A percentile compares a stretch with the other conserved stretches of the same genome.
Evolutionary conservation across 2,113 vertebrate genomes (phyloP).

Genomic region (Labeo rohita): DNA sequence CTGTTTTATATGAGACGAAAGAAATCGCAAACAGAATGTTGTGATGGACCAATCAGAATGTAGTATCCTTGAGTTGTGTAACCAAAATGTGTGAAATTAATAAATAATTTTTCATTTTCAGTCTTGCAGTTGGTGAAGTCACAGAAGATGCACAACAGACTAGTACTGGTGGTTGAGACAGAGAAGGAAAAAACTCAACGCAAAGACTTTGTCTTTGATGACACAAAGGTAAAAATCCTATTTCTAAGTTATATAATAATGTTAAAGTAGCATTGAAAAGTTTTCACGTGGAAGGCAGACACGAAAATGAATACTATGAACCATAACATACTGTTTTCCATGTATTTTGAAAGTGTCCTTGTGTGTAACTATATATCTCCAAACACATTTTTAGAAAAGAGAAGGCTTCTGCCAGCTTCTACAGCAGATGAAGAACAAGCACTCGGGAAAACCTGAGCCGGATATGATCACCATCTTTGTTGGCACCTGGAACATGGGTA

Average conservation of each 20-base stretch:
- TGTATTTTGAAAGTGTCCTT: background rate
- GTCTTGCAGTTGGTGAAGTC: slow-evolving; percentile 96
- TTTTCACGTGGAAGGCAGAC: background rate
- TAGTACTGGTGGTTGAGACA: slow-evolving; percentile 88
- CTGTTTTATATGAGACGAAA: background rate
- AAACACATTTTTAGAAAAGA: slow-evolving; percentile 81
- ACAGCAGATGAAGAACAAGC: slow-evolving; percentile 99
- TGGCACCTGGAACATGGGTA: slow-evolving; percentile 99
- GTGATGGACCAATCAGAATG: background rate
- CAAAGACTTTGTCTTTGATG: slow-evolving; percentile 92
- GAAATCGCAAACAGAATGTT: background rate
- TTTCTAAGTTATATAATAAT: background rate
- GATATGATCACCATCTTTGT: slow-evolving; percentile 98
- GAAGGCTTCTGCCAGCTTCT: slow-evolving; percentile 98
- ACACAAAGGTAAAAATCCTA: slow-evolving; percentile 85
- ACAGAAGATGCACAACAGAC: slow-evolving; percentile 89
- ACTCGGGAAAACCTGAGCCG: slow-evolving; percentile 92
- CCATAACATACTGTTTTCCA: background rate
- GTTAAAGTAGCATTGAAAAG: background rate
- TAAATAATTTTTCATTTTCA: slow-evolving; percentile 62
- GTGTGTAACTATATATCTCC: slow-evolving; percentile 7
- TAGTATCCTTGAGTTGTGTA: background rate
- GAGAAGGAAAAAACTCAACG: slow-evolving; percentile 91
- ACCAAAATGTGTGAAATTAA: slow-evolving; percentile 20
- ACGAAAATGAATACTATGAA: background rate